These are phyloP conservation scores for Lysandra bellargus DNA, from an alignment of 2,888 invertebrate genomes.

Conservation along the genomic window DNA sequence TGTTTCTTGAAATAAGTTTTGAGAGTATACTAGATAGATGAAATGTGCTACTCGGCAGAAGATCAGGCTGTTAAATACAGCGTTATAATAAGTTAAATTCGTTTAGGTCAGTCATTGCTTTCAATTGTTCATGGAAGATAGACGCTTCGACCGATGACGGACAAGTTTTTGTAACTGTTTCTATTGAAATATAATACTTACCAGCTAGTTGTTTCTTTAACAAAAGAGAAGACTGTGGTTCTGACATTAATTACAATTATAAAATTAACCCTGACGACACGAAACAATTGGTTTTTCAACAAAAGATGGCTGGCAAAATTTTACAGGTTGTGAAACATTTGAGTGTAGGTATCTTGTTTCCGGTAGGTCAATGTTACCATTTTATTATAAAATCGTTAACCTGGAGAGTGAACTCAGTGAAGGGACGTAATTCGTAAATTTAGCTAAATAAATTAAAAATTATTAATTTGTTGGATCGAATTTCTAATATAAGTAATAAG, in stretches of 20 bases:
- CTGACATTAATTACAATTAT: slow-evolving; percentile 94
- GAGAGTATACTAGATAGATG: slow-evolving; percentile 12
- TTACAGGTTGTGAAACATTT: slow-evolving; percentile 79
- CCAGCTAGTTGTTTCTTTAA: slow-evolving; percentile 98
- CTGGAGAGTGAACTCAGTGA: not conserved
- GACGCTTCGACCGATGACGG: slow-evolving; percentile 55
- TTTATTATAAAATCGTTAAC: slow-evolving; percentile 31
- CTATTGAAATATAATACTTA: slow-evolving; percentile 70
- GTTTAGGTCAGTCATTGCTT: slow-evolving; percentile 78
- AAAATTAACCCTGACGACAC: slow-evolving; percentile 87
- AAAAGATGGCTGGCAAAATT: slow-evolving; percentile 87
- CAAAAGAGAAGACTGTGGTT: slow-evolving; percentile 96
- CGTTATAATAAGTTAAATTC: slow-evolving; percentile 67
- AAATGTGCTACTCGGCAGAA: not conserved
- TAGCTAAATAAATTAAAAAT: not conserved
- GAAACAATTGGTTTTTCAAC: slow-evolving; percentile 86
- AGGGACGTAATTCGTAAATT: not conserved
- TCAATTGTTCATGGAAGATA: slow-evolving; percentile 46
- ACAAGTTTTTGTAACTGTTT: slow-evolving; percentile 48
- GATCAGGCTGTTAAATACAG: slow-evolving; percentile 44
- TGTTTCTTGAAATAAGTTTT: slow-evolving; percentile 43
- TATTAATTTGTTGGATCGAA: not conserved
- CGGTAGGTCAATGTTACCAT: slow-evolving; percentile 55
- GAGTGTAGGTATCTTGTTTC: slow-evolving; percentile 56
- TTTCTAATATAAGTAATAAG: not conserved